These are phyloP conservation scores for Typhlomys cinereus DNA, from an alignment of 2,113 vertebrate species.

Conservation along the genomic window DNA sequence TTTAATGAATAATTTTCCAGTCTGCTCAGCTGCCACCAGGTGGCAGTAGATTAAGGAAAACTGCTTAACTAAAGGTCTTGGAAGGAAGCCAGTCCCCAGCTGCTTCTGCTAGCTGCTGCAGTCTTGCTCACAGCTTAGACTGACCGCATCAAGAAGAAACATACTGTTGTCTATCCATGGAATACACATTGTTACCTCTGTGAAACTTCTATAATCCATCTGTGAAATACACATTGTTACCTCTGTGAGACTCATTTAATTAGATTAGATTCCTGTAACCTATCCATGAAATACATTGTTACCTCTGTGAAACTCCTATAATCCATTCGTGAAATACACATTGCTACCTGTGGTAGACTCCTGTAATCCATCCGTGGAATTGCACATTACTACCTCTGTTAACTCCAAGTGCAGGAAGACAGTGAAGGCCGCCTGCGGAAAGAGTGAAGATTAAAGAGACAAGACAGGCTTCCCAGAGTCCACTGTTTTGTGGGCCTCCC, in stretches of 20 bases:
- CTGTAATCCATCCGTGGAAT: no score
- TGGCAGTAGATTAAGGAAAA: constrained; percentile 83
- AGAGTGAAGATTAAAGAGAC: not conserved
- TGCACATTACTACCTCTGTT: no score
- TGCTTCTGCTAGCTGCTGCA: not conserved
- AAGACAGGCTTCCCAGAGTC: not conserved
- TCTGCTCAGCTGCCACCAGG: constrained; percentile 74
- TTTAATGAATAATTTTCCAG: no score
- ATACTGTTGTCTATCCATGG: not conserved
- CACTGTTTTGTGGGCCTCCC: not conserved
- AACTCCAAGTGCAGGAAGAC: not conserved
- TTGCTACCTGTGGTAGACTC: no score
- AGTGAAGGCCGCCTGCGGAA: not conserved
- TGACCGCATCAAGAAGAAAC: constrained; percentile 5
- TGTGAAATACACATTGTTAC: not conserved
- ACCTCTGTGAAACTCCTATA: no score
- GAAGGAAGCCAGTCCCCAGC: not conserved
- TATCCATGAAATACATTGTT: not conserved
- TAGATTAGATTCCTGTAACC: no score
- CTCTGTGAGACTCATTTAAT: no score
- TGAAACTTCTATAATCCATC: no score
- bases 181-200: not conserved
- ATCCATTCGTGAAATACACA: no score
- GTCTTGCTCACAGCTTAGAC: not conserved
- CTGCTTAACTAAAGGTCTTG: constrained; percentile 1